phyloP scores from a whole-genome alignment of 2,888 invertebrate genomes.

The Campoletis raptor region DNA sequence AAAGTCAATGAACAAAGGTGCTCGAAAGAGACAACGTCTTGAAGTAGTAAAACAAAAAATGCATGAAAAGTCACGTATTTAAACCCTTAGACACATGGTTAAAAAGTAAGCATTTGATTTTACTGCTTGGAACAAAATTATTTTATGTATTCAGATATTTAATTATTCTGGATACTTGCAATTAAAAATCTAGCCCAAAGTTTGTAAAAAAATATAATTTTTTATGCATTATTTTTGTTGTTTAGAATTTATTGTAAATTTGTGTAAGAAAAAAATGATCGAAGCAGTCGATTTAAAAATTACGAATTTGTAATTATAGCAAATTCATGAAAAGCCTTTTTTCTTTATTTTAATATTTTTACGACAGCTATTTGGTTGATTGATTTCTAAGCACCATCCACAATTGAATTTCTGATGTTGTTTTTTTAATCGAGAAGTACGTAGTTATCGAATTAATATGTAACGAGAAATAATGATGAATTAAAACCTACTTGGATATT shows the following conservation, averaged over 20 bases:
- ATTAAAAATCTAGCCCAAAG: no score
- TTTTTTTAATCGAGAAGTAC: neutral
- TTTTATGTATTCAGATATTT: neutral
- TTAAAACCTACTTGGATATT: neutral
- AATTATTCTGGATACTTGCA: no score
- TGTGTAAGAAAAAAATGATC: neutral
- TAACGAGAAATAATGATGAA: neutral
- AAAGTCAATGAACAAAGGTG: slow-evolving; percentile 57
- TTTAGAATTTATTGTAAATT: neutral
- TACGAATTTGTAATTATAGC: neutral
- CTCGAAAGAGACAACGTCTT: neutral
- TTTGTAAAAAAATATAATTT: neutral
- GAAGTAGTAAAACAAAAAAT: slow-evolving; percentile 23
- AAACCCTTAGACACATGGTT: neutral
- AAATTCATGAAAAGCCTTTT: neutral
- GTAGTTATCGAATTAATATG: neutral
- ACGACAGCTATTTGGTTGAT: no score
- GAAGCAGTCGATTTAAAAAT: neutral
- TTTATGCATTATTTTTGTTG: neutral
- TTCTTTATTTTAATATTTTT: neutral
- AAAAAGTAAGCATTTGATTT: neutral
- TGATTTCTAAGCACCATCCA: neutral
- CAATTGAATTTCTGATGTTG: neutral
- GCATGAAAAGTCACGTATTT: slow-evolving; percentile 27
- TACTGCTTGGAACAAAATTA: neutral